Evolutionary conservation across 2,888 invertebrate genomes (phyloP), one percentile per base, ranked within the genome.

Genomic region (Latrodectus elegans): DNA sequence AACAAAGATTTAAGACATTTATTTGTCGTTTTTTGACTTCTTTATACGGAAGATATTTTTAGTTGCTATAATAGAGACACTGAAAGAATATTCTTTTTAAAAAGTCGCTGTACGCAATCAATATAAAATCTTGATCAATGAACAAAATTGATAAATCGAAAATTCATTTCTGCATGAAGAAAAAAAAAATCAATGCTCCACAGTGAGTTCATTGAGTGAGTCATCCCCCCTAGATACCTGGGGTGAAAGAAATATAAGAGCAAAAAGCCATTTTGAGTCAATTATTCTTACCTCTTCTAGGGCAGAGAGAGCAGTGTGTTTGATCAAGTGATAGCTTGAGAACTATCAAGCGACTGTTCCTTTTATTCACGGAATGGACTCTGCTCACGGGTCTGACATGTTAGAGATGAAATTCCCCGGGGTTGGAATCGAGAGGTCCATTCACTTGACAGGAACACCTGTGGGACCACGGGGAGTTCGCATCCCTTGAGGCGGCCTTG

Each of bases 391-490:
- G 75, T 86, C 86, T 86, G 80, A 86, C 86, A 76, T 70, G 60
- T n/a, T 60, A 72, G 84, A 77, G 84, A 77, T 67, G 72, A 72
- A 72, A 77, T 65, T 71, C 84, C 84, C 72, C 38, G 26, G 77
- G 77, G 72, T n/a, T 51, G n/a, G 12, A 68, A 55, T 78, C 85
- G 64, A 74, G 68, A 70, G 85, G 85, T 70, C 60, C 70, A 74
- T 86, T 86, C 86, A 72, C 80, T 76, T 86, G 80, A 86, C 86
- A 86, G 52, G 71, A 71, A 70, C 86, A 86, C 86, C 86, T 86
- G 86, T 80, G 86, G 84, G 84, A 84, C 84, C 17, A 53, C 22
- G 65, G 84, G 76, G 86, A 73, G 55, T 83, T 83, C 83, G 70
- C 76, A 75, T 70, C 60, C 71, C 84, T 71, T 51, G n/a, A 55